A percentile compares a stretch with the other conserved stretches of the same genome.
These are phyloP conservation scores for Nothoprocta perdicaria DNA, from an alignment of 2,113 vertebrate species.

Conservation along the genomic window DNA sequence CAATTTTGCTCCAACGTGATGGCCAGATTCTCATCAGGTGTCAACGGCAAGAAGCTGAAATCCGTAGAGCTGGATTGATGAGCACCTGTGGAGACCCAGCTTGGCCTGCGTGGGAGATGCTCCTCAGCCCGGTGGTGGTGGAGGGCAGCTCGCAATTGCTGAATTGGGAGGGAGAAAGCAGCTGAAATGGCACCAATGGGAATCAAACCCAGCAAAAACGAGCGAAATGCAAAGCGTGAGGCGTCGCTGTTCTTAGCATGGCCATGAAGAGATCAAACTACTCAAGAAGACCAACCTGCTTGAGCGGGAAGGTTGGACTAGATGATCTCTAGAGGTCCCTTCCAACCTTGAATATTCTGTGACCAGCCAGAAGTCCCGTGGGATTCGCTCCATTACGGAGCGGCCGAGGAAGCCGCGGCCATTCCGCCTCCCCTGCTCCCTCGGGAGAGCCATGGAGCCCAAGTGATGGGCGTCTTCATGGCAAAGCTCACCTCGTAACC, in stretches of 20 bases:
- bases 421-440: neutral
- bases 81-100: rapidly evolving
- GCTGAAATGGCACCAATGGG: rapidly evolving
- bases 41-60: neutral
- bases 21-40: rapidly evolving
- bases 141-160: rapidly evolving
- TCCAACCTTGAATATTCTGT: no score
- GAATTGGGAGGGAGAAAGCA: rapidly evolving
- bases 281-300: no score
- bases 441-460: rapidly evolving
- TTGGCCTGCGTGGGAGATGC: rapidly evolving
- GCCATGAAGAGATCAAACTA: neutral
- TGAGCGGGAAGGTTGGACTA: no score
- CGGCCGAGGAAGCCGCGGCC: rapidly evolving
- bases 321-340: no score
- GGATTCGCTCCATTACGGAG: rapidly evolving
- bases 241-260: rapidly evolving
- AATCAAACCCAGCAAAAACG: rapidly evolving
- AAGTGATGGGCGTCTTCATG: rapidly evolving
- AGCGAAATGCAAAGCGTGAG: neutral
- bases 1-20: rapidly evolving
- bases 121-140: rapidly evolving
- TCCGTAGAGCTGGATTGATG: rapidly evolving
- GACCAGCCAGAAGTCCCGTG: neutral
- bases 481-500: rapidly evolving